Base-by-base conservation (phyloP, 2,113 vertebrate genomes). In the Cebidichthys violaceus region DNA sequence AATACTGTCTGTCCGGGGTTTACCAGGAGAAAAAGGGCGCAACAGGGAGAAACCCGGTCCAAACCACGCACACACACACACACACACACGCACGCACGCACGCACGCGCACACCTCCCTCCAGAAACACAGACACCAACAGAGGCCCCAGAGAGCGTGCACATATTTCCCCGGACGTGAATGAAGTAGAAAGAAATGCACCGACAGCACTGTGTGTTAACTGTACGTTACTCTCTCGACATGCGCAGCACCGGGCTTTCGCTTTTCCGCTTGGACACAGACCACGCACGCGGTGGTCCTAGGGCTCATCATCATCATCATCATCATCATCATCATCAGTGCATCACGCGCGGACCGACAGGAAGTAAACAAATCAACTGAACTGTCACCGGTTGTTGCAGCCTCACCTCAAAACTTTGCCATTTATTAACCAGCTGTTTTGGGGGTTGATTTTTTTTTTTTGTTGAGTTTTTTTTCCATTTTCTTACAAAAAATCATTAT, bases 401-500 rank as follows among this genome's bases (percentile, higher is more conserved):
- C 81, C 77, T 87, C 77, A 67, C 87, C 86, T 80, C 72, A 72
- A 82, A 77, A 71, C 79, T 70, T 78, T 71, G 57, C 64, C 70
- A n/a, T 92, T 86, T 92, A 82, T 86, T 89, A 55, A 86, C 80
- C 77, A 83, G 85, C 79, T 90, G 66, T 93, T 94, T 93, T 83
- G 88, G 47, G n/a, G n/a, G n/a, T n/a, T n/a, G n/a, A n/a, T n/a
- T n/a, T n/a, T 82, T 79, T 90, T 27, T 10, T 59, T 27, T 15
- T 14, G 10, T 13, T 11, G 18, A n/a, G n/a, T n/a, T n/a, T n/a
- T n/a, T 91, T 92, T 90, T 59, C 77, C 61, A 55, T 90, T 94
- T 93, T 93, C 80, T 91, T 91, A 92, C 93, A 95, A 95, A 94
- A 94, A 92, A 88, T 90, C 79, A 83, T 90, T 85, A 85, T 80